A percentile compares a stretch with the other conserved stretches of the same genome.
Conservation (phyloP, 2,888 invertebrate species). For the Augiades crinisus region DNA sequence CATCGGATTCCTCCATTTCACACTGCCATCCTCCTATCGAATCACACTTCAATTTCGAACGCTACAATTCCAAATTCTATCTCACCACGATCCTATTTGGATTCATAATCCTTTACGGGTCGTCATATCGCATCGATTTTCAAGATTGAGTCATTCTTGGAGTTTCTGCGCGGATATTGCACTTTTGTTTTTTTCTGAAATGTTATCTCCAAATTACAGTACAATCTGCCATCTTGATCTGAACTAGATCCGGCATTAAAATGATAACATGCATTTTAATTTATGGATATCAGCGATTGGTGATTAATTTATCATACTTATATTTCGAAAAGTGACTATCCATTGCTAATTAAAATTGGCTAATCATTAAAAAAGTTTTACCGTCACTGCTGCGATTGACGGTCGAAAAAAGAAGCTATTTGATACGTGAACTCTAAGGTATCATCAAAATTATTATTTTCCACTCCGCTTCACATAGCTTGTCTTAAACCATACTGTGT, state of each 20-base stretch:
- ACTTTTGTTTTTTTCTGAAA: slow-evolving; percentile 4
- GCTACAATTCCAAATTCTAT: slow-evolving; percentile 20
- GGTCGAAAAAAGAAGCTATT: background rate
- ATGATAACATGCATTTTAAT: background rate
- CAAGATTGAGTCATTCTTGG: slow-evolving; percentile 11
- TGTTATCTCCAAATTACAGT: background rate
- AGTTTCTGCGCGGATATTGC: background rate
- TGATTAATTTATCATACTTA: background rate
- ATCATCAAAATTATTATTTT: too few species aligned
- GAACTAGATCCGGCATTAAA: slow-evolving; percentile 1
- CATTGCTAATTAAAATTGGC: background rate
- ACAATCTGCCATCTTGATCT: slow-evolving; percentile 6
- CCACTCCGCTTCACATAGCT: slow-evolving; percentile 12
- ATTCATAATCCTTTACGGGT: slow-evolving; percentile 8
- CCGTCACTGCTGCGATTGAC: too few species aligned
- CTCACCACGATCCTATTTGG: slow-evolving; percentile 5
- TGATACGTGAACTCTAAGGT: background rate
- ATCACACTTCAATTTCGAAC: slow-evolving; percentile 30
- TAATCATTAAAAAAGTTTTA: background rate
- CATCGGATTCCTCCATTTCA: slow-evolving; percentile 28
- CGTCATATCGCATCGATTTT: slow-evolving; percentile 11
- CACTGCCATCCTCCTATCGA: slow-evolving; percentile 33
- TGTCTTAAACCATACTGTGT: background rate
- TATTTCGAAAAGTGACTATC: background rate
- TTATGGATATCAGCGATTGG: slow-evolving; percentile 2